Percentiles rank a stretch among this genome's conserved stretches.
Conservation (phyloP, 2,888 invertebrate genomes). For the Zhuqinia jingwanae region DNA sequence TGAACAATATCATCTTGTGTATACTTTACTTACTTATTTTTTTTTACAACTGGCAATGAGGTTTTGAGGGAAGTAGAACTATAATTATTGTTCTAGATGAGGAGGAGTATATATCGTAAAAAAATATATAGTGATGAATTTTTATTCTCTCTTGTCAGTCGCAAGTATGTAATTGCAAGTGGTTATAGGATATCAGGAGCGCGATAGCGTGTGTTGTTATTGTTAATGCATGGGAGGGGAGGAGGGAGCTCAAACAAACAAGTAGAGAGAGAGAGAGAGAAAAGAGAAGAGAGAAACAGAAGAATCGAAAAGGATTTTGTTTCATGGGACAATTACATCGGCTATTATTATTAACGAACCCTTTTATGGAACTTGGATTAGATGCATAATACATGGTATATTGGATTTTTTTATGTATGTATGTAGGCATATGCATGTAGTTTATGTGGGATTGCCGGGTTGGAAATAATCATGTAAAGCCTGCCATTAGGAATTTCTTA, state of each 20-base stretch:
- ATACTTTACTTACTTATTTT: background rate
- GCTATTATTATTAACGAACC: conserved; percentile 60
- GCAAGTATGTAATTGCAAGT: conserved; percentile 13
- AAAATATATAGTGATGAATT: conserved; percentile 7
- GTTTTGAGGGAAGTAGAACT: conserved; percentile 61
- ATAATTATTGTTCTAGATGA: conserved; percentile 39
- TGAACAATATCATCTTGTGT: background rate
- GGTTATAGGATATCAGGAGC: conserved; percentile 6
- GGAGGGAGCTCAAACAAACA: conserved; percentile 25
- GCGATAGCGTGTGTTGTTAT: background rate
- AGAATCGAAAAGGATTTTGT: conserved; percentile 31
- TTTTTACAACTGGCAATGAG: conserved; percentile 41
- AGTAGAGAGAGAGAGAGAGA: background rate
- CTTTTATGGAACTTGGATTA: conserved; percentile 61
- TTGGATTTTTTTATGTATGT: background rate
- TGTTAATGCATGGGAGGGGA: too few species aligned
- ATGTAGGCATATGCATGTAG: too few species aligned
- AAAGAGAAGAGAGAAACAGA: background rate
- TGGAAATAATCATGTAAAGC: background rate
- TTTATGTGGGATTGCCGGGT: background rate
- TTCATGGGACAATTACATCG: conserved; percentile 62
- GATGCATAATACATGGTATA: background rate
- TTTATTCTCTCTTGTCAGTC: conserved; percentile 27
- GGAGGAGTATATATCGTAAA: conserved; percentile 37
- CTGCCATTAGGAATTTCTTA: background rate